Percentiles rank a stretch among this genome's conserved stretches.
phyloP scores from a whole-genome alignment of 2,888 invertebrate genomes.

The Mythimna lalbum region DNA sequence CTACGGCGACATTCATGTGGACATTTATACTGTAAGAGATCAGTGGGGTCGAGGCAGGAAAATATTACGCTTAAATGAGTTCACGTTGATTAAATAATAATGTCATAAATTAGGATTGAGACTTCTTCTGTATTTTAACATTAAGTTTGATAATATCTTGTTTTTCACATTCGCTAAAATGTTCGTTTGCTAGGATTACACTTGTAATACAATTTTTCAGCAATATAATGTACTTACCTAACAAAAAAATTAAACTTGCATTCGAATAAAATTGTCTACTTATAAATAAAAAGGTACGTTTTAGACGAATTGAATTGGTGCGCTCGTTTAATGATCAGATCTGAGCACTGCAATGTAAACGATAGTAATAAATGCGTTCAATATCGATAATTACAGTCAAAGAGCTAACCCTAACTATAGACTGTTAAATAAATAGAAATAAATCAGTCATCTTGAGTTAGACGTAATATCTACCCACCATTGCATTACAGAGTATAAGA shows the following conservation, averaged over 20 bases:
- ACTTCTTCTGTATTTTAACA: not conserved
- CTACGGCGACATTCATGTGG: not conserved
- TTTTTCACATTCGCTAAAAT: not conserved
- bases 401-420: not conserved
- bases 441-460: not conserved
- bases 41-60: not conserved
- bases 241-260: not conserved
- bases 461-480: not conserved
- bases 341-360: not conserved
- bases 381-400: not conserved
- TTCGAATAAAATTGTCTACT: not conserved
- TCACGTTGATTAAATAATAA: not conserved
- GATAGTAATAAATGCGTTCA: too few relatives aligned
- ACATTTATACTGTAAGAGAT: not conserved
- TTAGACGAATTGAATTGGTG: not conserved
- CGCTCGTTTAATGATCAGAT: not conserved
- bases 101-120: not conserved
- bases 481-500: not conserved
- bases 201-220: too few relatives aligned
- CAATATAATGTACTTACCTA: too few relatives aligned
- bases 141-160: not conserved
- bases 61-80: conserved; percentile 10
- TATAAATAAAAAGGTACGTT: not conserved
- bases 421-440: not conserved
- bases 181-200: not conserved